Percentiles rank a stretch among this genome's conserved stretches.
Conservation (phyloP, 2,888 invertebrate genomes). For the Sericinus montela region DNA sequence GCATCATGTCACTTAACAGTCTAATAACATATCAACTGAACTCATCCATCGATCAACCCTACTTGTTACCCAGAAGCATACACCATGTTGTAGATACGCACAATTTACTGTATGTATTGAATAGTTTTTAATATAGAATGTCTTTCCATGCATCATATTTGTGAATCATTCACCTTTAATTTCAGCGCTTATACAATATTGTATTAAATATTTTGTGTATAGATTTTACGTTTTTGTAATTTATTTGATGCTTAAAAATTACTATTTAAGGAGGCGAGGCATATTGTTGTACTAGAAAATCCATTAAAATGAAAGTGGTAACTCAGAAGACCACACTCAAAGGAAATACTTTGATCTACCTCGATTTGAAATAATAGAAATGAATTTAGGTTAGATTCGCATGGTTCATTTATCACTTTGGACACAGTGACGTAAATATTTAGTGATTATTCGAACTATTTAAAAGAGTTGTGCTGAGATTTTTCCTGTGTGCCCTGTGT, state of each 20-base stretch:
- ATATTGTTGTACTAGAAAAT: too few species aligned
- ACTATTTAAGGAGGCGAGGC: too few species aligned
- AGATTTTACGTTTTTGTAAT: neutral
- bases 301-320: too few species aligned
- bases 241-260: neutral
- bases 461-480: too few species aligned
- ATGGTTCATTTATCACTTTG: too few species aligned
- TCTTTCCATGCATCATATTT: slow-evolving; percentile 21
- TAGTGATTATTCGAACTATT: too few species aligned
- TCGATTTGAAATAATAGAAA: too few species aligned
- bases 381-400: too few species aligned
- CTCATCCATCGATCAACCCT: slow-evolving; percentile 36
- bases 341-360: too few species aligned
- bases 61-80: slow-evolving; percentile 37
- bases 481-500: too few species aligned
- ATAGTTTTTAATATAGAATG: slow-evolving; percentile 12
- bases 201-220: neutral
- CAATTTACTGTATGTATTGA: slow-evolving; percentile 35
- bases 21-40: slow-evolving; percentile 62
- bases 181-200: slow-evolving; percentile 22
- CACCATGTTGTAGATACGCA: slow-evolving; percentile 48
- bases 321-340: too few species aligned
- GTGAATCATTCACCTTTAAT: slow-evolving; percentile 50
- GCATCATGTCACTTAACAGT: slow-evolving; percentile 61
- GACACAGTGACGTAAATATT: too few species aligned